Conservation (phyloP, 2,113 vertebrate genomes). For the Oryzias javanicus region DNA sequence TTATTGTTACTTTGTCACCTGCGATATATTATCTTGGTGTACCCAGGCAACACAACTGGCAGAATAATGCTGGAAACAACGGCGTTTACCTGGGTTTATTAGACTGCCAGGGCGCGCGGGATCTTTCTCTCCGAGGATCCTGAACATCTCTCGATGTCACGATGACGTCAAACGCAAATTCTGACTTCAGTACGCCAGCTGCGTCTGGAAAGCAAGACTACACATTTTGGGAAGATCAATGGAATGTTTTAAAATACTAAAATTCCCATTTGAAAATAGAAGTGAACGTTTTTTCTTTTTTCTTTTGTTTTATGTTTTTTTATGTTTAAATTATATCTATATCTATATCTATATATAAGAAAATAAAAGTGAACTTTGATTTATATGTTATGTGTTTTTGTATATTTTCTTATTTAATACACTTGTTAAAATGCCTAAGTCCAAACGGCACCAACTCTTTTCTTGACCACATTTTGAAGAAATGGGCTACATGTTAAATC, state of each 20-base stretch:
- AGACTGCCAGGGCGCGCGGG: constrained; percentile 80
- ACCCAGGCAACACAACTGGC: constrained; percentile 36
- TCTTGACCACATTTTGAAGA: too few species aligned
- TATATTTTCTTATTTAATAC: too few species aligned
- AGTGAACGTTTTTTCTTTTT: too few species aligned
- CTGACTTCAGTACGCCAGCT: constrained; percentile 60
- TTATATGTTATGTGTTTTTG: too few species aligned
- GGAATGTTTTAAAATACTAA: neutral
- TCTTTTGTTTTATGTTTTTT: too few species aligned
- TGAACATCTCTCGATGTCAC: constrained; percentile 79
- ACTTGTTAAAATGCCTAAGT: too few species aligned
- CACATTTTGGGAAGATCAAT: neutral
- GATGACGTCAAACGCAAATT: constrained; percentile 76
- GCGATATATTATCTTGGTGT: constrained; percentile 19
- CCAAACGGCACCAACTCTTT: too few species aligned
- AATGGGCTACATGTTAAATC: too few species aligned
- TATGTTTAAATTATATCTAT: too few species aligned
- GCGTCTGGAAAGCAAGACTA: constrained; percentile 13
- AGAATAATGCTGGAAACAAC: constrained; percentile 45
- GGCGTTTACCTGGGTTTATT: constrained; percentile 77
- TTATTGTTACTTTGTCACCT: constrained; percentile 23
- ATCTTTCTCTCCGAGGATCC: constrained; percentile 82
- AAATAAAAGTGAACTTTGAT: too few species aligned
- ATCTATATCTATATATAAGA: too few species aligned
- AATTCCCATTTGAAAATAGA: too few species aligned